Percentiles rank a stretch among this genome's conserved stretches.
Conservation (phyloP, 2,797 vertebrate genomes). For the Pteropus rufus region DNA sequence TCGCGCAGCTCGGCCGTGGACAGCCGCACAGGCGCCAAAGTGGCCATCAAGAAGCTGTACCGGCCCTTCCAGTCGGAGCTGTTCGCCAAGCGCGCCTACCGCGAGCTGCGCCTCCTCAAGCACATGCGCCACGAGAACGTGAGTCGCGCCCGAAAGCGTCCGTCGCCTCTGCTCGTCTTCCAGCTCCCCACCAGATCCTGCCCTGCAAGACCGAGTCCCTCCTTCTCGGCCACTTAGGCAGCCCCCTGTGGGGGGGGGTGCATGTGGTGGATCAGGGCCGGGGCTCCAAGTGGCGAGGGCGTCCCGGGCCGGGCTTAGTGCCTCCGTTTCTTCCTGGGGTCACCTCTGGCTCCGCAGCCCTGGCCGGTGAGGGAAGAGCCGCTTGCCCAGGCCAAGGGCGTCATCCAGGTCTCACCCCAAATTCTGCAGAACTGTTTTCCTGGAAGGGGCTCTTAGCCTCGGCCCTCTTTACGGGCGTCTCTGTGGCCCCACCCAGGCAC, state of each 20-base stretch:
- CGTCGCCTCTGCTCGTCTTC: too few species aligned
- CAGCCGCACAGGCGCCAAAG: conserved; percentile 88
- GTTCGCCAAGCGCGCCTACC: conserved; percentile 93
- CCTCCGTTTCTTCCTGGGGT: not conserved
- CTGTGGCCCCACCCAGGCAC: not conserved
- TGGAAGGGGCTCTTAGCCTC: not conserved
- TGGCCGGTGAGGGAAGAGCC: not conserved
- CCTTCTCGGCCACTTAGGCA: not conserved
- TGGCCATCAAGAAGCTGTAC: conserved; percentile 96
- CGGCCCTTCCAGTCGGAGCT: conserved; percentile 96
- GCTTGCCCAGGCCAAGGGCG: not conserved
- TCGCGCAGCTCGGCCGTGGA: conserved; percentile 92
- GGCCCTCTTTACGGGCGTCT: not conserved
- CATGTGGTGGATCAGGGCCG: not conserved
- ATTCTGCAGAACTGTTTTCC: not conserved
- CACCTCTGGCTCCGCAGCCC: not conserved
- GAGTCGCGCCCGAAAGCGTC: conserved; percentile 75
- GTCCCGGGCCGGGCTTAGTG: rapidly evolving
- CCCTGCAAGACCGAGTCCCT: not conserved
- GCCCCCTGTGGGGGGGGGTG: too few species aligned
- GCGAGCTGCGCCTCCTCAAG: conserved; percentile 93
- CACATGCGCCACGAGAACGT: conserved; percentile 98
- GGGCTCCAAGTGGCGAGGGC: not conserved
- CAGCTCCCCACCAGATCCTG: not conserved
- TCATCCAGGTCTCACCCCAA: not conserved